A percentile compares a stretch with the other conserved stretches of the same genome.
Conservation (phyloP, 2,797 vertebrate species). For the Ciconia nigra region DNA sequence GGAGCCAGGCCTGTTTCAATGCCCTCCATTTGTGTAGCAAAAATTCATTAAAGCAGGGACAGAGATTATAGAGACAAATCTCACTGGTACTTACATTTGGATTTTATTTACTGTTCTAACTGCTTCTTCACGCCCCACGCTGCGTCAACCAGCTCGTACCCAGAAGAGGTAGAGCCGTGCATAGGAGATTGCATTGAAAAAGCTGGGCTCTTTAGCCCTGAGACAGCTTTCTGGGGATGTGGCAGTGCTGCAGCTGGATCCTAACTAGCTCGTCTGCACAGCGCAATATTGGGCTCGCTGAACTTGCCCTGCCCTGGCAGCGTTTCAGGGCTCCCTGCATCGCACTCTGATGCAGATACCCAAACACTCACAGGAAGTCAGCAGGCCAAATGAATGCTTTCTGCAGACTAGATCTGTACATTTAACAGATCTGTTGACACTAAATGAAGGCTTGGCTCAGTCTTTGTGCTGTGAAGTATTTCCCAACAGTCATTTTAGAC, state of each 20-base stretch:
- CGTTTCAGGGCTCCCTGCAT: neutral
- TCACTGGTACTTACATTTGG: neutral
- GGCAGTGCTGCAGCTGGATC: neutral
- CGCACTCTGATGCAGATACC: neutral
- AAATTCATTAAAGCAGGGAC: neutral
- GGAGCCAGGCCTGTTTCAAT: neutral
- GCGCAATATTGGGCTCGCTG: rapidly evolving
- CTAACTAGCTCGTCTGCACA: rapidly evolving
- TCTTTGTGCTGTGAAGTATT: neutral
- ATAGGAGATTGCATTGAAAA: neutral
- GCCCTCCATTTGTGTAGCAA: neutral
- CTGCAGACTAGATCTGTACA: neutral
- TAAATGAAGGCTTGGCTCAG: neutral
- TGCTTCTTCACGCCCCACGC: neutral
- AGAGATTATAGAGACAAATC: neutral
- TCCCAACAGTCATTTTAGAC: neutral
- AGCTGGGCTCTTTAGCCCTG: neutral
- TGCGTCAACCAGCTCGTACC: neutral
- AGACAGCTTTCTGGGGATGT: neutral
- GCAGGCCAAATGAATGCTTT: neutral
- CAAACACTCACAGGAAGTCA: neutral
- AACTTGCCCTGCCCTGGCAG: neutral
- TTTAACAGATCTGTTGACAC: neutral
- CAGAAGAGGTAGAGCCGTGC: neutral
- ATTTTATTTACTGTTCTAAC: neutral